Base-by-base conservation (phyloP, 1,140 invertebrate species). In the Drosophila burlai region DNA sequence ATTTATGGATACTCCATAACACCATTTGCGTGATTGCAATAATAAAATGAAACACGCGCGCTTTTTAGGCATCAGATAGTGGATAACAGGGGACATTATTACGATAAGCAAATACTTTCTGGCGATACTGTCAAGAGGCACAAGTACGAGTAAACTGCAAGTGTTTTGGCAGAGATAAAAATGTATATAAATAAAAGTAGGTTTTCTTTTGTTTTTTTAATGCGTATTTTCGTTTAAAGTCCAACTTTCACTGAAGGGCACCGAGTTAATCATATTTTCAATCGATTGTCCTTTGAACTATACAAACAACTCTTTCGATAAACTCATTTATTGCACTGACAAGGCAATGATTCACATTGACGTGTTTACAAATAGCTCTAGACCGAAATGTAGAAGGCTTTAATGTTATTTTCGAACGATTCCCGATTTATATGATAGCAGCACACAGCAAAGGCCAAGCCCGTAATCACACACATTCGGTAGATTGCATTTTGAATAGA, bases 101-200 rank as follows among this genome's bases (percentile, higher is more conserved):
- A 66, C 59, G 64, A 21, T 64, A n/a, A 9, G 43, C 59, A 49
- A 67, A 64, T 26, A 67, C 64, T 61, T 16, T 62, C 11, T n/a
- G n/a, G 31, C 6, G 31, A 68, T 46, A 64, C 43, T 49, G 58
- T 49, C 46, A 38, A 15, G 15, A 60, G 31, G 15, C 45, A 21
- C 43, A 31, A 9, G 40, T 46, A 43, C 46, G 2, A 64, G 36
- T 10, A 24, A 38, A 18, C 3, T 24, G 8, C 9, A 38, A 24
- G 31, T 10, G 8, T 13, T 40, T n/a, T 38, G 11, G 8, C 3
- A n/a, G 4, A 24, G 36, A n/a, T 40, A 57, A 40, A 40, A n/a
- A 26, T 40, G 1, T 10, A 40, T 26, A 26, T 24, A 40, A 16
- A 24, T 16, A 4, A 3, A 16, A 16, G 2, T 8, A 0, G 9